phyloP scores from a whole-genome alignment of 2,888 invertebrate genomes.

The Sclerodermus sp. region DNA sequence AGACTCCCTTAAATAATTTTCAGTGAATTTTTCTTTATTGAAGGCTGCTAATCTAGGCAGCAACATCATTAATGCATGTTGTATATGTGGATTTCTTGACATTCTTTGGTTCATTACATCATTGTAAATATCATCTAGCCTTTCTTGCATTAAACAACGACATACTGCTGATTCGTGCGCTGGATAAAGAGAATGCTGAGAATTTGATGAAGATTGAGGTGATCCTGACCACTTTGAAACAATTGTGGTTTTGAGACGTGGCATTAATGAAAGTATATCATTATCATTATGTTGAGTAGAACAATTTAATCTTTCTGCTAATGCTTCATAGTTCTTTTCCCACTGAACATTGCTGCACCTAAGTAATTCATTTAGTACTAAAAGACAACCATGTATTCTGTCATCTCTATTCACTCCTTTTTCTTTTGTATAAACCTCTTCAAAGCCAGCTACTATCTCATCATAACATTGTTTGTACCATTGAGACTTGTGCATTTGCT shows the following conservation, averaged over 20 bases:
- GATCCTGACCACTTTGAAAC: constrained; percentile 58
- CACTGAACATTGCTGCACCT: constrained; percentile 86
- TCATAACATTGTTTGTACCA: constrained; percentile 95
- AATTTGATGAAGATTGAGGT: constrained; percentile 34
- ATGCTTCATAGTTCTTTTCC: constrained; percentile 77
- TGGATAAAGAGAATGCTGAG: constrained; percentile 49
- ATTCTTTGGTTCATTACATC: constrained; percentile 79
- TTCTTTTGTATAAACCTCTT: constrained; percentile 68
- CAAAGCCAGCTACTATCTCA: constrained; percentile 81
- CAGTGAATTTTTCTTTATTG: constrained; percentile 77
- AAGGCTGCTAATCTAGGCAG: constrained; percentile 94
- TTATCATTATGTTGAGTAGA: constrained; percentile 52
- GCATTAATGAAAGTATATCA: constrained; percentile 65
- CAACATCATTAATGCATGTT: constrained; percentile 82
- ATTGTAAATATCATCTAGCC: constrained; percentile 78
- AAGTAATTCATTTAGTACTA: constrained; percentile 91
- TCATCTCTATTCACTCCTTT: constrained; percentile 85
- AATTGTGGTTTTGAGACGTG: constrained; percentile 64
- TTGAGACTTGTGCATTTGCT: constrained; percentile 83
- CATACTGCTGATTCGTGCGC: constrained; percentile 88
- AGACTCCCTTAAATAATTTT: constrained; percentile 72
- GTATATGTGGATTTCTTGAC: constrained; percentile 78
- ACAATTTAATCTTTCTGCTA: constrained; percentile 66
- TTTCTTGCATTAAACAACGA: constrained; percentile 76
- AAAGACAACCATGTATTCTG: constrained; percentile 86